Evolutionary conservation across 2,888 invertebrate genomes (phyloP).

Genomic region (Deroplatys truncata): DNA sequence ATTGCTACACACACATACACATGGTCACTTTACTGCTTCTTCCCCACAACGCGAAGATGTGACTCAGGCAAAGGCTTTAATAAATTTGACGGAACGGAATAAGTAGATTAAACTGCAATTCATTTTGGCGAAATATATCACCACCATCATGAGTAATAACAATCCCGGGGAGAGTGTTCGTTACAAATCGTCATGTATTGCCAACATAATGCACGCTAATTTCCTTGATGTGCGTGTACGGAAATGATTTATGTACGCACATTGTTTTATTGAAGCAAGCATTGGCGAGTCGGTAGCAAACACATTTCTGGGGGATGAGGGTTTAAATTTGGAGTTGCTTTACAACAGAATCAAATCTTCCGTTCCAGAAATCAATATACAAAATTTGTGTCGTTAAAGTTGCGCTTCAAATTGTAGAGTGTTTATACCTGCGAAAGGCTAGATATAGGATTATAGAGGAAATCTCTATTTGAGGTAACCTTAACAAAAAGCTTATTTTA

Average conservation of each 20-base stretch:
- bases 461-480: no score
- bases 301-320: no score
- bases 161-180: neutral
- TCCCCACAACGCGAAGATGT: neutral
- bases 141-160: neutral
- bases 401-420: no score
- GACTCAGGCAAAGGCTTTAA: neutral
- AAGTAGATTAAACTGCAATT: neutral
- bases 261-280: neutral
- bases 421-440: no score
- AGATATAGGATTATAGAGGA: no score
- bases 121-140: neutral
- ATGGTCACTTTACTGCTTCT: neutral
- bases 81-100: neutral
- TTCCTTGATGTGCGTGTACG: neutral
- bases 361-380: no score
- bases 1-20: neutral
- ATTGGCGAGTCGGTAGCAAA: neutral
- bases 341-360: no score
- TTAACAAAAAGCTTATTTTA: no score
- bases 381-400: no score
- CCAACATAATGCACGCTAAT: neutral
- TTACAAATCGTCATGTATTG: neutral
- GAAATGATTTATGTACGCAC: neutral
- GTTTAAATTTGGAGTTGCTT: no score